Evolutionary conservation across 2,113 vertebrate genomes (phyloP), one percentile per base, ranked within the genome.

Genomic region (Oncorhynchus kisutch): DNA sequence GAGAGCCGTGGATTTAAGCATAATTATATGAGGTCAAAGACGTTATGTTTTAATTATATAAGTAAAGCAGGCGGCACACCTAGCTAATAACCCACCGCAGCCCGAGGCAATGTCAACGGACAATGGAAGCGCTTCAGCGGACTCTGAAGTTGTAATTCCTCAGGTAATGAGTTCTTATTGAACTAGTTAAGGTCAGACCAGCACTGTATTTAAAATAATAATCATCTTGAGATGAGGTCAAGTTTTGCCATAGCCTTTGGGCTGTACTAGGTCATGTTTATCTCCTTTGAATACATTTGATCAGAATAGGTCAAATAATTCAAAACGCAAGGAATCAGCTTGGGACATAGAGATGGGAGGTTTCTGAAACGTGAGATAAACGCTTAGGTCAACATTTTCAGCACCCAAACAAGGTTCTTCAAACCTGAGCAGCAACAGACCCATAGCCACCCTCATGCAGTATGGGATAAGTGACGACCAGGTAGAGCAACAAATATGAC

Each of bases 281-380:
- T 51, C 4, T 51, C 12, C 2, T 51, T 51, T 0, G 49, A 51
- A 14, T 51, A 51, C 12, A 51, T 51, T 4, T 4, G 3, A 4
- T 51, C 3, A 4, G 49, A 51, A 51, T 51, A 1, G 1, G 13
- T 51, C 49, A 51, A 51, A 13, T 51, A 16, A 16, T 16, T 16
- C 11, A 51, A 51, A 51, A 13, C 49, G 3, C 11, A 51, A 14
- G 49, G 49, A 51, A 16, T 66, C n/a, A 66, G 22, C 22, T 27
- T 24, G n/a, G 39, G 68, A 39, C 66, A 39, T 39, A 34, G 20
- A 6, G 67, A 73, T 60, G 60, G 1, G 1, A 24, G 60, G 39
- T 22, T 68, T 54, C 5, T n/a, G 91, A 87, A 90, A 93, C 66
- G 14, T 7, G 89, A 92, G 79, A 82, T 49, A 45, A 67, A 67